phyloP scores from a whole-genome alignment of 2,113 vertebrate genomes.

The Arenaria interpres region DNA sequence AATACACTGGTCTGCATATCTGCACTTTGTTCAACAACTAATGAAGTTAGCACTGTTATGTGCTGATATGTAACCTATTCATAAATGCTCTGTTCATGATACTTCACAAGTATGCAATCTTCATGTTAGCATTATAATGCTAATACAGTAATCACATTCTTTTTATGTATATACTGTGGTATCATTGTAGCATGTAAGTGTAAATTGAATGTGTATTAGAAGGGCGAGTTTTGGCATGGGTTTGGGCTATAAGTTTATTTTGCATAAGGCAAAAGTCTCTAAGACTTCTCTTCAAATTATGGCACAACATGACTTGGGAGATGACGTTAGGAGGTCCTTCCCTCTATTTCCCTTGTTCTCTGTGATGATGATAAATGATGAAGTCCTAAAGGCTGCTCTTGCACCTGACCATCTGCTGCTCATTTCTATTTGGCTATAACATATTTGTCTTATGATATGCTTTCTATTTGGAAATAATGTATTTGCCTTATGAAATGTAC shows the following conservation, averaged over 20 bases:
- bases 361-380: not conserved
- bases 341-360: not conserved
- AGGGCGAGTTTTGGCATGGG: not conserved
- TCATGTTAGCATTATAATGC: not conserved
- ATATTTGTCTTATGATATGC: not conserved
- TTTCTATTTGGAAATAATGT: not conserved
- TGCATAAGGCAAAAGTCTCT: not conserved
- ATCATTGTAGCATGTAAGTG: not conserved
- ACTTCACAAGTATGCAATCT: not conserved
- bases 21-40: not conserved
- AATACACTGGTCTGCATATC: not conserved
- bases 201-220: not conserved
- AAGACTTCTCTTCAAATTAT: not conserved
- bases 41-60: not conserved
- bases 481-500: not conserved
- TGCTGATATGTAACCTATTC: not conserved
- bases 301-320: not conserved
- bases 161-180: not conserved
- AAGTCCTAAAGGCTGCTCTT: not conserved
- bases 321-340: not conserved
- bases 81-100: not conserved
- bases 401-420: not conserved
- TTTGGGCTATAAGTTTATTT: not conserved
- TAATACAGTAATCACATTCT: not conserved
- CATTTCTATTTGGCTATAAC: not conserved